phyloP scores from a whole-genome alignment of 2,888 invertebrate genomes.

The Arctia plantaginis region DNA sequence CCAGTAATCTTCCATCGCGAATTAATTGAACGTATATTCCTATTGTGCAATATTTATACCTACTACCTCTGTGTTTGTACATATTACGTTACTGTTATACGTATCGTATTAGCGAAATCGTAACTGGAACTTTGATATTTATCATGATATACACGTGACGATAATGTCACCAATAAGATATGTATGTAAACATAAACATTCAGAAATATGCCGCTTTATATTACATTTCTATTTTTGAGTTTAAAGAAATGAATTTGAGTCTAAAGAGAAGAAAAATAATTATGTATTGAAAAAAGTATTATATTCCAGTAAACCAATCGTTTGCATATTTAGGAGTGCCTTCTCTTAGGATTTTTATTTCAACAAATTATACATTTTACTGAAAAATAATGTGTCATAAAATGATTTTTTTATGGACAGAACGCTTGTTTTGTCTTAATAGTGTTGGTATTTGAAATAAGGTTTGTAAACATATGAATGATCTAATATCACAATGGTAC shows the following conservation, averaged over 20 bases:
- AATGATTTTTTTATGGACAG: not conserved
- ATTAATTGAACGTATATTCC: not conserved
- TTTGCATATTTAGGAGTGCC: not conserved
- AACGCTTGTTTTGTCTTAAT: not conserved
- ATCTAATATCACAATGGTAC: not conserved
- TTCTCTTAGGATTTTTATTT: not conserved
- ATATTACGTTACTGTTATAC: not conserved
- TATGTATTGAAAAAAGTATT: not conserved
- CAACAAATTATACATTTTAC: not conserved
- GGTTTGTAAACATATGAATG: not conserved
- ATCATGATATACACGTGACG: not conserved
- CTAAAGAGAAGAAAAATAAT: not conserved
- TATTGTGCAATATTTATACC: not conserved
- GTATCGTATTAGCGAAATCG: not conserved
- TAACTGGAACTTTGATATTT: not conserved
- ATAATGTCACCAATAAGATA: not conserved
- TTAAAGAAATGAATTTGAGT: not conserved
- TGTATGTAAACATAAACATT: conserved; percentile 1
- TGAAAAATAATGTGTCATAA: not conserved
- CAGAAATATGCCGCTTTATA: not conserved
- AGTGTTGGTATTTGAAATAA: not conserved
- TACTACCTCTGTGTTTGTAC: not conserved
- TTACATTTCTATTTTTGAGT: not conserved
- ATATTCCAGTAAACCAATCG: not conserved
- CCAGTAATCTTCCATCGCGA: not conserved